Evolutionary conservation across 2,888 invertebrate species (phyloP).

Genomic region (Synanthedon formicaeformis): DNA sequence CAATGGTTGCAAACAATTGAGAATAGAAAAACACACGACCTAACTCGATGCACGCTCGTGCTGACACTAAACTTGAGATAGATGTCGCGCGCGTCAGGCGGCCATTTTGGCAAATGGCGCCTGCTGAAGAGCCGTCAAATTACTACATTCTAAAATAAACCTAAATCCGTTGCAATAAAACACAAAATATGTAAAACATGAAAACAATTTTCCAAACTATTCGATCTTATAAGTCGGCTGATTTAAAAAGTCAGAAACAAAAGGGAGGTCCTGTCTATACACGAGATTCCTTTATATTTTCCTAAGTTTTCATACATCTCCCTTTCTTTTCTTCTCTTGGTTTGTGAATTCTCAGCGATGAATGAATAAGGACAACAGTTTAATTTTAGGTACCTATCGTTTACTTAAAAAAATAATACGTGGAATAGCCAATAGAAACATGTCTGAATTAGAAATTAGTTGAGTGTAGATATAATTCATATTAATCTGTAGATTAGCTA

Average conservation of each 20-base stretch:
- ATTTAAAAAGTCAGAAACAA: conserved; percentile 27
- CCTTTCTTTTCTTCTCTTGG: not conserved
- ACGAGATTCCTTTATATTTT: not conserved
- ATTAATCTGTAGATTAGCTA: too few relatives aligned
- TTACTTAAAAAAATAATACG: too few relatives aligned
- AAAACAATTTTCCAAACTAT: conserved; percentile 23
- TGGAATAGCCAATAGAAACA: too few relatives aligned
- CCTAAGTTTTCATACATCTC: not conserved
- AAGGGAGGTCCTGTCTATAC: not conserved
- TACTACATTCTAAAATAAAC: conserved; percentile 17
- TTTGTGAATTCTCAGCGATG: not conserved
- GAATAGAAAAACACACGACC: conserved; percentile 28
- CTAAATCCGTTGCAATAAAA: conserved; percentile 2
- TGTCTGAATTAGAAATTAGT: too few relatives aligned
- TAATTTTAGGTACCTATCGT: too few relatives aligned
- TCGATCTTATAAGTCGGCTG: conserved; percentile 47
- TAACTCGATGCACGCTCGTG: conserved; percentile 40
- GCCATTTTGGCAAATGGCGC: conserved; percentile 64
- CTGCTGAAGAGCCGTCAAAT: conserved; percentile 43
- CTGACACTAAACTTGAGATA: conserved; percentile 60
- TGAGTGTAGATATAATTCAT: too few relatives aligned
- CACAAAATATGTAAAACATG: conserved; percentile 11
- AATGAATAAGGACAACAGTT: not conserved
- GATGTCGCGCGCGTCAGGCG: conserved; percentile 59
- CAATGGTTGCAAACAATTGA: conserved; percentile 59